phyloP scores from a whole-genome alignment of 2,113 vertebrate genomes.

The Takifugu bimaculatus region DNA sequence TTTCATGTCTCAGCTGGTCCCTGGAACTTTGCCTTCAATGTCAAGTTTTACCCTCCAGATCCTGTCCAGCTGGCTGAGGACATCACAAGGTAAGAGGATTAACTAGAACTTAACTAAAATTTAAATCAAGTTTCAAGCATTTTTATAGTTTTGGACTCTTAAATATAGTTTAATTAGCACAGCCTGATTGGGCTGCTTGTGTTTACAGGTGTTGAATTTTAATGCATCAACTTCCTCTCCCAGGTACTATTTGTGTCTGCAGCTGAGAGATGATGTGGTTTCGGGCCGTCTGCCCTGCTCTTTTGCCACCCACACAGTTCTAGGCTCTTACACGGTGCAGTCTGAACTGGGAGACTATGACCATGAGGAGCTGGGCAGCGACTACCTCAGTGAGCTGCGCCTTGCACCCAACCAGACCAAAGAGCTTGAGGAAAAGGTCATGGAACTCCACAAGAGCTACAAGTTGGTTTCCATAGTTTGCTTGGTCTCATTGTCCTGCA shows the following conservation, averaged over 20 bases:
- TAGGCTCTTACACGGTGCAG: conserved; percentile 93
- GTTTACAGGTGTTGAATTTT: no score
- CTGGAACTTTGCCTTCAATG: conserved; percentile 97
- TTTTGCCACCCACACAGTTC: conserved; percentile 87
- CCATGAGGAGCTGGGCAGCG: conserved; percentile 83
- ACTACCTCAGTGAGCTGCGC: conserved; percentile 89
- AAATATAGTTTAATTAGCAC: no score
- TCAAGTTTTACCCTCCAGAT: conserved; percentile 98
- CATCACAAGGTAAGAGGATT: conserved; percentile 85
- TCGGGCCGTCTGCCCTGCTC: conserved; percentile 94
- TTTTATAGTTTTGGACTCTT: not conserved
- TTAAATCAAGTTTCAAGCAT: not conserved
- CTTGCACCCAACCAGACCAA: conserved; percentile 93
- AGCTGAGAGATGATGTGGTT: conserved; percentile 90
- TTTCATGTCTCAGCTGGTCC: conserved; percentile 79
- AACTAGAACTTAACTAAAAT: not conserved
- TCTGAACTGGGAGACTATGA: conserved; percentile 95
- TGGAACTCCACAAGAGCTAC: conserved; percentile 94
- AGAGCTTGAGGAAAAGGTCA: conserved; percentile 93
- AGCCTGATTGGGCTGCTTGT: no score
- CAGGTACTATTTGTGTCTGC: conserved; percentile 96
- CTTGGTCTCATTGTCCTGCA: no score
- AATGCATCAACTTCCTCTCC: not conserved
- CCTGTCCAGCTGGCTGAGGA: conserved; percentile 94
- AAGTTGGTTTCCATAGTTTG: conserved; percentile 72